These are phyloP conservation scores for Archivesica marissinica DNA, from an alignment of 1,140 invertebrate species.

Conservation along the genomic window DNA sequence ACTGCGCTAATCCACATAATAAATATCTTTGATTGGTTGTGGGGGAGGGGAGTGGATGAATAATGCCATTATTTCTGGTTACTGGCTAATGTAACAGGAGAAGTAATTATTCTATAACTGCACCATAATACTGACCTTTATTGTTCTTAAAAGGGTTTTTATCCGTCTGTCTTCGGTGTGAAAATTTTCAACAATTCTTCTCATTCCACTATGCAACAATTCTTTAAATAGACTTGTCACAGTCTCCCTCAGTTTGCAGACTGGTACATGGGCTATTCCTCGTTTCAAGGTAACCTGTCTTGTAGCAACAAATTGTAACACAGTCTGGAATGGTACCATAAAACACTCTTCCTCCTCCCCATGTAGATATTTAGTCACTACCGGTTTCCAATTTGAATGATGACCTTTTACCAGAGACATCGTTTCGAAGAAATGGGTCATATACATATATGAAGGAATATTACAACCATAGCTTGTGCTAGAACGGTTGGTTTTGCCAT, in stretches of 20 bases:
- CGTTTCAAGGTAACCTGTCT: constrained; percentile 51
- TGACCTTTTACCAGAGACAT: constrained; percentile 24
- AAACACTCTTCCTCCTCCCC: constrained; percentile 43
- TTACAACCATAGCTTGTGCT: neutral
- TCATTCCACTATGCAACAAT: constrained; percentile 30
- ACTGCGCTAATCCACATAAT: too few species aligned
- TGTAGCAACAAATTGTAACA: constrained; percentile 55
- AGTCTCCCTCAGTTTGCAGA: constrained; percentile 45
- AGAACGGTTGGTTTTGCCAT: neutral
- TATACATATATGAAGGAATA: neutral
- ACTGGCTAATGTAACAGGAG: too few species aligned
- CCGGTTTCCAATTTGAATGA: constrained; percentile 23
- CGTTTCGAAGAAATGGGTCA: constrained; percentile 7
- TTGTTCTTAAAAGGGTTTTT: neutral
- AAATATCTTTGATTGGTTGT: too few species aligned
- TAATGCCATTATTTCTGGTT: too few species aligned
- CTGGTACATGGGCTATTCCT: constrained; percentile 61
- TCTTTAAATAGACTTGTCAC: constrained; percentile 52
- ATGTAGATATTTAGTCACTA: constrained; percentile 45
- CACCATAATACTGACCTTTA: constrained; percentile 19
- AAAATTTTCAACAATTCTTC: neutral
- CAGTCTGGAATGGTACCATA: constrained; percentile 62
- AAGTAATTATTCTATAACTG: too few species aligned
- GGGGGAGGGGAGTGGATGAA: too few species aligned
- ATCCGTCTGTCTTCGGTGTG: constrained; percentile 29